Conservation (phyloP, 2,888 invertebrate species). For the Agrochola litura region DNA sequence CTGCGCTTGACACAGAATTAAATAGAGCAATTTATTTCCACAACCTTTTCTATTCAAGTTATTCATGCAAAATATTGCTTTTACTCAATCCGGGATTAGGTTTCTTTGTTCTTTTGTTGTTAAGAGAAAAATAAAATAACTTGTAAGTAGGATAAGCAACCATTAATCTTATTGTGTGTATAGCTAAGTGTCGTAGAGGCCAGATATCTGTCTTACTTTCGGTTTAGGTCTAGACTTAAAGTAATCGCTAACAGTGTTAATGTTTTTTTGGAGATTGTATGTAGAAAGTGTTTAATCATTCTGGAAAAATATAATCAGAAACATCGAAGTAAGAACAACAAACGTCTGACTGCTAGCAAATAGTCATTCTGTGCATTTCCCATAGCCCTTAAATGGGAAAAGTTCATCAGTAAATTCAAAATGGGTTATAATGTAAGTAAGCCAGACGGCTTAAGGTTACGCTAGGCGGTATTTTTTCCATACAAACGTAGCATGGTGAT, state of each 20-base stretch:
- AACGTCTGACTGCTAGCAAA: too few species aligned
- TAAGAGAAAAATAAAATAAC: constrained; percentile 54
- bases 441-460: too few species aligned
- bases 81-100: constrained; percentile 54
- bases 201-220: constrained; percentile 46
- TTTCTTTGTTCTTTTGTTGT: constrained; percentile 57
- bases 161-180: constrained; percentile 61
- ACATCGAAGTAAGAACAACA: background rate
- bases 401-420: background rate
- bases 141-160: constrained; percentile 49
- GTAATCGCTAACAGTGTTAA: constrained; percentile 16
- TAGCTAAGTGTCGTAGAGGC: constrained; percentile 33
- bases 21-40: constrained; percentile 45
- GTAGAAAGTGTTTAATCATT: constrained; percentile 1
- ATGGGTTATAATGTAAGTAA: too few species aligned
- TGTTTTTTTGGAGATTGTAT: background rate
- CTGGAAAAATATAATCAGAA: background rate
- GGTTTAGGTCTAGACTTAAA: constrained; percentile 47
- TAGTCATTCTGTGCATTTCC: background rate
- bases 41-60: constrained; percentile 52
- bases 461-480: too few species aligned
- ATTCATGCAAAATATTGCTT: constrained; percentile 64
- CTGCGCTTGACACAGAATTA: constrained; percentile 20
- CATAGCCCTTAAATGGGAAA: background rate
- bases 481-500: too few species aligned